These are phyloP conservation scores for Seriola aureovittata DNA, from an alignment of 2,113 vertebrate species.

Conservation along the genomic window DNA sequence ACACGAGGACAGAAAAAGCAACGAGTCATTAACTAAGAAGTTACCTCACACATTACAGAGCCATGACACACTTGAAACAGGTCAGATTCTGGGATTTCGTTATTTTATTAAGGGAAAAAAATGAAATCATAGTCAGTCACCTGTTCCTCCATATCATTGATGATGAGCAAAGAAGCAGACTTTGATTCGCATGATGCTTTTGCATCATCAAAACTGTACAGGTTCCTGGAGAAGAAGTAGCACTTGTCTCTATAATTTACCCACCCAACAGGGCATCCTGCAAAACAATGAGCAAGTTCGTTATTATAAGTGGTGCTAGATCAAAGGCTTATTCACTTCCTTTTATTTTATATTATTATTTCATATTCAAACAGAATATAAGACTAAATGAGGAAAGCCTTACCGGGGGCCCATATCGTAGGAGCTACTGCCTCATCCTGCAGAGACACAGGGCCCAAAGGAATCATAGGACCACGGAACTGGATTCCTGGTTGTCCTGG, in stretches of 20 bases:
- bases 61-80: background rate
- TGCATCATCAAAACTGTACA: slow-evolving; percentile 89
- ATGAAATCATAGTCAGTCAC: slow-evolving; percentile 64
- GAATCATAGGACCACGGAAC: slow-evolving; percentile 68
- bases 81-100: background rate
- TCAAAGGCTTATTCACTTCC: no score
- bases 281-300: background rate
- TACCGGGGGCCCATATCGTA: slow-evolving; percentile 72
- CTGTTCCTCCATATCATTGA: slow-evolving; percentile 92
- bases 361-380: background rate
- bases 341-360: background rate
- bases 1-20: slow-evolving; percentile 33
- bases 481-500: slow-evolving; percentile 87
- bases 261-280: slow-evolving; percentile 91
- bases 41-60: background rate
- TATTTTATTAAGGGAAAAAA: background rate
- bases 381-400: background rate
- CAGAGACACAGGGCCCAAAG: slow-evolving; percentile 82
- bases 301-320: background rate
- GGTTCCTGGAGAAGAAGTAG: slow-evolving; percentile 92
- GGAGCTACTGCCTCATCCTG: slow-evolving; percentile 80
- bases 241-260: slow-evolving; percentile 90
- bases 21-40: background rate
- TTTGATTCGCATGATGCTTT: slow-evolving; percentile 86
- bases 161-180: slow-evolving; percentile 88